Base-by-base conservation (phyloP, 2,113 vertebrate species). In the Craseonycteris thonglongyai region DNA sequence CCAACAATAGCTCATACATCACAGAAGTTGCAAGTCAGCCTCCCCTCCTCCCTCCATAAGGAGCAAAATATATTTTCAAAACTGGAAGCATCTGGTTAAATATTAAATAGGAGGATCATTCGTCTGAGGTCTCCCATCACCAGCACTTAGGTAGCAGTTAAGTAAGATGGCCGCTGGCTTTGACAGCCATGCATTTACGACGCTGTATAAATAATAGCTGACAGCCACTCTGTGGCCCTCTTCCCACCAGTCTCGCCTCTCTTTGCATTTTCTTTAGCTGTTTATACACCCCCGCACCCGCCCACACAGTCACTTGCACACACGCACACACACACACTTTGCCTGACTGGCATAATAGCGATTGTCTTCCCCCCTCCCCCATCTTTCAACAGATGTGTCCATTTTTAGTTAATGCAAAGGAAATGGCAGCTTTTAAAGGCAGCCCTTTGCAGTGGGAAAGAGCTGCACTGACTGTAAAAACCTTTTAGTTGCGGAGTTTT, bases 341-440 rank as follows among this genome's bases (percentile, higher is more conserved):
- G 56, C 59, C 93, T 6, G 26, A 26, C 90, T 71, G 24, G 71
- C 80, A 65, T 84, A 96, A 96, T 91, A 83, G 93, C 92, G 61
- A 69, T 93, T 94, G 96, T 95, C 93, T 94, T 90, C 30, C 63
- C 84, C 69, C 81, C 33, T 10, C 65, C 86, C 13, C 6, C 42
- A 49, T 86, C 90, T 95, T 83, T 94, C 87, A 93, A 94, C 96
- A 97, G 93, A 95, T 95, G 95, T 90, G 84, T 93, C 96, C 96
- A 66, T 92, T 96, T 95, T 96, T 96, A 94, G 95, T 97, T 97
- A 96, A 96, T 97, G 96, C 87, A 75, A 87, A 96, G 97, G 95
- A 97, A 97, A 96, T 96, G 59, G 75, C 93, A 93, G 93, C 96
- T 96, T 93, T 96, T 93, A 96, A 93, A 96, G 91, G 95, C 54